Evolutionary conservation across 2,113 vertebrate genomes (phyloP), one percentile per base, ranked within the genome.

Genomic region (Rhadina sibilatrix): DNA sequence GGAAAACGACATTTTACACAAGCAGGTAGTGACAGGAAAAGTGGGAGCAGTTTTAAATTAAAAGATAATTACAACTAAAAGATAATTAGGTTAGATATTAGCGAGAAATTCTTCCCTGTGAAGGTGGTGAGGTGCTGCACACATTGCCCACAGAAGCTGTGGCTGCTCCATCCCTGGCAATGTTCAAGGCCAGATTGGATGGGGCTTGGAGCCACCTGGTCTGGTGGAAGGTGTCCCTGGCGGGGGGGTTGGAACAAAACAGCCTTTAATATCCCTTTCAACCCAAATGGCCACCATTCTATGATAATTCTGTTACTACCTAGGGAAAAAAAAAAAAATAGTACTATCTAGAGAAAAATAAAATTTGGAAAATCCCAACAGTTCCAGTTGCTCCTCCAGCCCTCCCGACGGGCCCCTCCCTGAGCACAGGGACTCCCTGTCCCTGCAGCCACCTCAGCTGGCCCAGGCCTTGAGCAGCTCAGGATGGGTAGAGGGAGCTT

Each of bases 351-450:
- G 44, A 20, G 69, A 49, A 65, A 88, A 82, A 57, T 3, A n/a
- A 24, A 78, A 40, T 23, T 12, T 0, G 0, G 20, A 61, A 44
- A 44, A 10, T 30, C 8, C 13, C 0, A 5, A 4, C 11, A 12
- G 12, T 37, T 89, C 21, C 50, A 69, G 24, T 19, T 65, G 3
- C 27, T 86, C 3, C 57, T 52, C 22, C 44, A 66, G 15, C 42
- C 9, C 19, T 47, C 9, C 0, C 13, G 14, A 17, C 0, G 14
- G 54, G 5, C 11, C 68, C 4, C 31, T n/a, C 19, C 9, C 52
- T 24, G 35, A 2, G 42, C 44, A 11, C 49, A 47, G 44, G 9
- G 22, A 75, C 14, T 7, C 10, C 1, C 37, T 65, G 57, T 46
- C 21, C 54, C 69, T 74, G 54, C 16, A 4, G 10, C 28, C 71